phyloP scores from a whole-genome alignment of 2,113 vertebrate genomes.

The Anser cygnoides region DNA sequence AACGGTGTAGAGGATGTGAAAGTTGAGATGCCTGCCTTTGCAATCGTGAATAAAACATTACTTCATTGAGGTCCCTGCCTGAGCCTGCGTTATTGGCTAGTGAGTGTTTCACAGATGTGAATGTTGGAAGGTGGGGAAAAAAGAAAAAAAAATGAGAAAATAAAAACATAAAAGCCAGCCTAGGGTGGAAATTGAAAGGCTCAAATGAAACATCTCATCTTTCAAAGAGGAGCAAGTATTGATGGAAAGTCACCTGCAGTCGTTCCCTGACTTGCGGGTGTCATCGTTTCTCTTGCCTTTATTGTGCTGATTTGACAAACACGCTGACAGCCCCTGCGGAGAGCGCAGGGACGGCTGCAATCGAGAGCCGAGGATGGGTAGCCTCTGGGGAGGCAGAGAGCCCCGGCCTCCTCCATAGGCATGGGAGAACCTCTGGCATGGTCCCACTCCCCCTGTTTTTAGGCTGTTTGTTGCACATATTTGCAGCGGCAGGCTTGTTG shows the following conservation, averaged over 20 bases:
- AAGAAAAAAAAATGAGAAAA: not conserved
- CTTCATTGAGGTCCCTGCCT: too few relatives aligned
- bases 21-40: too few relatives aligned
- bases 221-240: not conserved
- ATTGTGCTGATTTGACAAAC: not conserved
- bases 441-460: not conserved
- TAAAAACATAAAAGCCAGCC: not conserved
- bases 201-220: not conserved
- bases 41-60: too few relatives aligned
- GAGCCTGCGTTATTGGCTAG: too few relatives aligned
- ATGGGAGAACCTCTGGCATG: not conserved
- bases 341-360: not conserved
- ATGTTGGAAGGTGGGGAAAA: not conserved
- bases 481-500: not conserved
- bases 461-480: not conserved
- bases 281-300: not conserved
- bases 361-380: accelerated
- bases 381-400: not conserved
- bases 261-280: accelerated
- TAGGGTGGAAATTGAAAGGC: not conserved
- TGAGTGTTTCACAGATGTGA: not conserved
- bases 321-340: not conserved
- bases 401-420: accelerated
- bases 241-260: not conserved
- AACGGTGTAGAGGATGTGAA: too few relatives aligned